Evolutionary conservation across 2,888 invertebrate genomes (phyloP).

Genomic region (Andrena hattorfiana): DNA sequence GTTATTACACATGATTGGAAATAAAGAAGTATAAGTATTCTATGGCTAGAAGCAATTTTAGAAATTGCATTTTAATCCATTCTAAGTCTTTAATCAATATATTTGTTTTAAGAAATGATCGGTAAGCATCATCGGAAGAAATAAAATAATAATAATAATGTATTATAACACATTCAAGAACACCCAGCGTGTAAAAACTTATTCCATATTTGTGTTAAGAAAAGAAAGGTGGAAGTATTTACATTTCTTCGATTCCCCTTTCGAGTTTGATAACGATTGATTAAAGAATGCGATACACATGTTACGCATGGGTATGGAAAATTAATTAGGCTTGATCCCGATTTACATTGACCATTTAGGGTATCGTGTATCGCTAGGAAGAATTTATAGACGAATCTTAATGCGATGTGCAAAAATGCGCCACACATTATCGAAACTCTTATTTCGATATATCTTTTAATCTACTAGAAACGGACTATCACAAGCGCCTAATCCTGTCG

Average conservation of each 20-base stretch:
- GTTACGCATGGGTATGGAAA: background rate
- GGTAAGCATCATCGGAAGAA: background rate
- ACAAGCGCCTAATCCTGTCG: slow-evolving; percentile 87
- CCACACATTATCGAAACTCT: slow-evolving; percentile 7
- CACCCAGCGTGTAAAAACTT: background rate
- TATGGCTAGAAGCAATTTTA: background rate
- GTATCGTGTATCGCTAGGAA: background rate
- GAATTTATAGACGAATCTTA: slow-evolving; percentile 5
- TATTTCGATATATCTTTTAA: slow-evolving; percentile 43
- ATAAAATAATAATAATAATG: slow-evolving; percentile 5
- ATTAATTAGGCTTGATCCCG: slow-evolving; percentile 2
- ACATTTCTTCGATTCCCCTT: background rate
- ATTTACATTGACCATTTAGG: background rate
- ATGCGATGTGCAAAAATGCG: background rate
- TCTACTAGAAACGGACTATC: slow-evolving; percentile 87
- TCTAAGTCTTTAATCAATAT: background rate
- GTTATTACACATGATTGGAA: background rate
- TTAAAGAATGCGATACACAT: slow-evolving; percentile 2
- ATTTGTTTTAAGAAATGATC: background rate
- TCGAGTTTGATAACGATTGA: background rate
- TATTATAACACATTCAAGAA: background rate
- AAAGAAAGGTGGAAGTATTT: background rate
- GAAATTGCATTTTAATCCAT: background rate
- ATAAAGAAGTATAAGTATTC: background rate
- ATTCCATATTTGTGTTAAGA: background rate